Conservation (phyloP, 1,140 invertebrate genomes). For the Drosophila albomicans region DNA sequence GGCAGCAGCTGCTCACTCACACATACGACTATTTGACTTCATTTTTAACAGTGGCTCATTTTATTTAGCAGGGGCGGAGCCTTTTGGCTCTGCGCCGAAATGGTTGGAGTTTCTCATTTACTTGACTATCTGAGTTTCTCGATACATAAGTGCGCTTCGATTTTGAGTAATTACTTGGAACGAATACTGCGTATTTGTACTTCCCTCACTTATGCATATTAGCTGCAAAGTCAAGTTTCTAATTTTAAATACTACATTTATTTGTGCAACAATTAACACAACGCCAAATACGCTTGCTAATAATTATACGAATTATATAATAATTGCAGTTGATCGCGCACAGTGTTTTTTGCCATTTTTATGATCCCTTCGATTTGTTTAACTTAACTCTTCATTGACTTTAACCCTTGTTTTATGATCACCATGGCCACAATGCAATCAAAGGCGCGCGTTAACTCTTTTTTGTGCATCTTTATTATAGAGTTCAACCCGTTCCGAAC, state of each 20-base stretch:
- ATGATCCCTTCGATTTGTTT: constrained; percentile 17
- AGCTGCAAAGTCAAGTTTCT: background rate
- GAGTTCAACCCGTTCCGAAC: background rate
- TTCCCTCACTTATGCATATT: background rate
- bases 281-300: background rate
- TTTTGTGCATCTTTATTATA: constrained; percentile 73
- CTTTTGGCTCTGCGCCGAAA: constrained; percentile 36
- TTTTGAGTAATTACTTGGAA: constrained; percentile 23
- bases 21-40: constrained; percentile 60
- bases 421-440: constrained; percentile 7
- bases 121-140: background rate
- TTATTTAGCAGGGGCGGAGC: constrained; percentile 72
- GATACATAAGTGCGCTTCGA: constrained; percentile 9
- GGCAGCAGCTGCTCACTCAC: constrained; percentile 45
- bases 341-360: background rate
- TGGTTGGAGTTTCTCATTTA: constrained; percentile 46
- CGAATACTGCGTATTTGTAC: background rate
- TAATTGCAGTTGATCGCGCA: background rate
- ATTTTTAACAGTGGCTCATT: constrained; percentile 76
- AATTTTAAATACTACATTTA: background rate
- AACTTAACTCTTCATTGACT: constrained; percentile 49
- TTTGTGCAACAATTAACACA: background rate
- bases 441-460: constrained; percentile 66
- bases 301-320: background rate
- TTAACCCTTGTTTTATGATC: constrained; percentile 33